These are phyloP conservation scores for Stenopsyche tienmushanensis DNA, from an alignment of 1,140 invertebrate species.

Conservation along the genomic window DNA sequence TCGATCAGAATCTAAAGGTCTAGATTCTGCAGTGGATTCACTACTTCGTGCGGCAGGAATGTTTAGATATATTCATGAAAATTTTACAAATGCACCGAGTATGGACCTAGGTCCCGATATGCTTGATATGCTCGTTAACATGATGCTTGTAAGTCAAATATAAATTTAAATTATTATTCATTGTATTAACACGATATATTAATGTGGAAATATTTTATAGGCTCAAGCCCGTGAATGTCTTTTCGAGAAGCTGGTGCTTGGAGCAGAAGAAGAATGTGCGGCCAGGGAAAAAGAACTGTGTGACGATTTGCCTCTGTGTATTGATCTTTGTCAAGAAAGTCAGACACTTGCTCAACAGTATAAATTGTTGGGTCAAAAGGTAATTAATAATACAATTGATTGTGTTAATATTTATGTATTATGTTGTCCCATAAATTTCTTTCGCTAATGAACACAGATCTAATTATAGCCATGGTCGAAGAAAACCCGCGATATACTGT, in stretches of 20 bases:
- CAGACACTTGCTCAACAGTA: constrained; percentile 82
- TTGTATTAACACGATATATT: too few species aligned
- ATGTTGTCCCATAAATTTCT: too few species aligned
- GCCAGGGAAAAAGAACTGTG: constrained; percentile 46
- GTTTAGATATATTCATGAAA: constrained; percentile 89
- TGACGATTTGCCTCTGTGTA: constrained; percentile 64
- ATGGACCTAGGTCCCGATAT: constrained; percentile 91
- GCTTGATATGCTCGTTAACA: constrained; percentile 77
- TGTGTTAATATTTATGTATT: too few species aligned
- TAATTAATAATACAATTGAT: constrained; percentile 28
- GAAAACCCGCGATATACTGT: too few species aligned
- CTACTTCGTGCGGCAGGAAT: constrained; percentile 87
- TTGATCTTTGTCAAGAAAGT: constrained; percentile 89
- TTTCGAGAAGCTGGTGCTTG: constrained; percentile 82
- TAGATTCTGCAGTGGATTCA: constrained; percentile 85
- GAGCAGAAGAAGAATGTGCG: constrained; percentile 67
- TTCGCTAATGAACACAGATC: too few species aligned
- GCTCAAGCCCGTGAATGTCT: constrained; percentile 93
- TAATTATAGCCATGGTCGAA: too few species aligned
- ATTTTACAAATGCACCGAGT: constrained; percentile 94
- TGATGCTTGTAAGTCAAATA: constrained; percentile 75
- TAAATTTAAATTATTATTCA: too few species aligned
- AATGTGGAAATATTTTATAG: constrained; percentile 59
- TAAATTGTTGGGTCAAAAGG: constrained; percentile 53
- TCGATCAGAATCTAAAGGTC: constrained; percentile 66